Conservation (phyloP, 1,140 invertebrate genomes). For the Vanessa tameamea region DNA sequence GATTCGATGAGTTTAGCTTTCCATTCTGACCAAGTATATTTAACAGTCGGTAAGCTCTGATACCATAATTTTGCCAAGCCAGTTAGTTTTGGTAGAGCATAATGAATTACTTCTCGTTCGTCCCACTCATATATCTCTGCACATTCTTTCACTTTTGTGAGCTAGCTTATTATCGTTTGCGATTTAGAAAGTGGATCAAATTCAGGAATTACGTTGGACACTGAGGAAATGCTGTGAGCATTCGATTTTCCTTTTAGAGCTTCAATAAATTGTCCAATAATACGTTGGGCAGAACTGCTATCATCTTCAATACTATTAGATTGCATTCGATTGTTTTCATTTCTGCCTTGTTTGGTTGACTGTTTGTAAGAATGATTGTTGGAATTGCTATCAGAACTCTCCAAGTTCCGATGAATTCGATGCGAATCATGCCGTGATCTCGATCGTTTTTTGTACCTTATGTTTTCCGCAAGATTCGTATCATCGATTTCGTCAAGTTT, state of each 20-base stretch:
- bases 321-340: background rate
- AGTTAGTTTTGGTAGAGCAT: conserved; percentile 47
- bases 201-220: conserved; percentile 35
- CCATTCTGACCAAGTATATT: conserved; percentile 58
- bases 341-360: no score
- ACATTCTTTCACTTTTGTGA: conserved; percentile 51
- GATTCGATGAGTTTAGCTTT: conserved; percentile 50
- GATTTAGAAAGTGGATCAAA: conserved; percentile 39
- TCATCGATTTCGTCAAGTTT: no score
- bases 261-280: background rate
- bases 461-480: no score
- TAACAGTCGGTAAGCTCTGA: conserved; percentile 44
- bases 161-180: conserved; percentile 40
- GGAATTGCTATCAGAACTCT: no score
- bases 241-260: background rate
- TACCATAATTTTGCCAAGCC: conserved; percentile 59
- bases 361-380: no score
- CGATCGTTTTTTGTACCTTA: background rate
- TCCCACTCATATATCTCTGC: conserved; percentile 18
- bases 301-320: background rate
- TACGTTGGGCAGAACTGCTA: background rate
- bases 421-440: background rate
- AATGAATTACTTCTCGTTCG: conserved; percentile 23
- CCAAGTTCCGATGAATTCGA: background rate
- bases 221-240: background rate